Percentiles rank a stretch among this genome's conserved stretches.
phyloP scores from a whole-genome alignment of 2,888 invertebrate genomes.

The Gortyna flavago region DNA sequence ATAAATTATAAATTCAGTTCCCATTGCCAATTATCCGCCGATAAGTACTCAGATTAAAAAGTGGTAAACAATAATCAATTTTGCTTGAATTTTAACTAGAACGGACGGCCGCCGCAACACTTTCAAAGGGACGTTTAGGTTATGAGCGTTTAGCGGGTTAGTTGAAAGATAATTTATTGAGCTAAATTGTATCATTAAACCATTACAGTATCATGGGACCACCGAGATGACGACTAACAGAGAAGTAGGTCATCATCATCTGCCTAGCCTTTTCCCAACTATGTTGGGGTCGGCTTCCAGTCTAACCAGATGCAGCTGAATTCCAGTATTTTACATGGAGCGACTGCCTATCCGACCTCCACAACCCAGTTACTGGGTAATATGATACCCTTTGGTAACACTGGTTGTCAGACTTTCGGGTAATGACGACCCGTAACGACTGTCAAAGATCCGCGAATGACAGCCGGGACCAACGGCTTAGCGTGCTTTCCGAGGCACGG shows the following conservation, averaged over 20 bases:
- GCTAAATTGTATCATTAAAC: background rate
- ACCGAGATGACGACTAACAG: background rate
- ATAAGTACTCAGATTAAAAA: slow-evolving; percentile 34
- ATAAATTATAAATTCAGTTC: slow-evolving; percentile 29
- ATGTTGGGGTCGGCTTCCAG: too few relatives aligned
- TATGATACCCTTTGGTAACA: too few relatives aligned
- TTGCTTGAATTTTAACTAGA: slow-evolving; percentile 33
- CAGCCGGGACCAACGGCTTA: too few relatives aligned
- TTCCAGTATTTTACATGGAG: too few relatives aligned
- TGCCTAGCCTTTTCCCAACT: too few relatives aligned
- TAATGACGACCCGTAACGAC: too few relatives aligned
- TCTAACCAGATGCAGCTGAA: too few relatives aligned
- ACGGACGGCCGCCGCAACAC: slow-evolving; percentile 22
- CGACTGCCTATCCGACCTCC: too few relatives aligned
- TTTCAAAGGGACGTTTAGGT: slow-evolving; percentile 16
- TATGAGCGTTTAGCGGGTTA: slow-evolving; percentile 6
- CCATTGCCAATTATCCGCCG: slow-evolving; percentile 26
- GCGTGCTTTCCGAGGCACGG: too few relatives aligned
- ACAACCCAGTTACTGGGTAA: too few relatives aligned
- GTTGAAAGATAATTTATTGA: background rate
- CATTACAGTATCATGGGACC: background rate
- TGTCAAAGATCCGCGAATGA: too few relatives aligned
- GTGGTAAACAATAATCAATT: slow-evolving; percentile 45
- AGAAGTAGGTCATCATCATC: background rate
- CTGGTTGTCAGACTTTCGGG: too few relatives aligned